Conservation (phyloP, 2,113 vertebrate genomes). For the Etia nguti region DNA sequence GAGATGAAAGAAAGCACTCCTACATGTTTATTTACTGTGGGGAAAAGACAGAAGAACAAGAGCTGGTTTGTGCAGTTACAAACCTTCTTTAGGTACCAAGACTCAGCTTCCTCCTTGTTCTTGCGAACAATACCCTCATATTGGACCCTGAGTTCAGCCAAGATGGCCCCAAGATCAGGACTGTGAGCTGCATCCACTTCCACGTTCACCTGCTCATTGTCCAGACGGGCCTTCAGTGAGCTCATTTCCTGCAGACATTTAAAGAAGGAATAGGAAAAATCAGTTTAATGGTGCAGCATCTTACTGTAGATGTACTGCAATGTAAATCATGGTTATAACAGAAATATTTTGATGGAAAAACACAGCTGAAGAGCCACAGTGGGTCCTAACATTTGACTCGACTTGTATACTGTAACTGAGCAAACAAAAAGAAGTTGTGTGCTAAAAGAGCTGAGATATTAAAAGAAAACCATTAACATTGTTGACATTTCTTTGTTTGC, state of each 20-base stretch:
- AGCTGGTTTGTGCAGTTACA: not conserved
- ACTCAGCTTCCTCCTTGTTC: slow-evolving; percentile 78
- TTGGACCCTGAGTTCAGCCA: slow-evolving; percentile 75
- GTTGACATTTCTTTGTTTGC: not conserved
- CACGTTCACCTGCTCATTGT: slow-evolving; percentile 74
- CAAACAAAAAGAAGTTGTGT: not conserved
- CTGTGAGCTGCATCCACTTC: slow-evolving; percentile 72
- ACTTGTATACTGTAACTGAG: not conserved
- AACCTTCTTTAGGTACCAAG: slow-evolving; percentile 79
- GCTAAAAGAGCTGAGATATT: not conserved
- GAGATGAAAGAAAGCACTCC: not conserved
- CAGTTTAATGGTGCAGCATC: not conserved
- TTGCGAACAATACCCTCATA: slow-evolving; percentile 77
- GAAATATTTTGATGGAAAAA: not conserved
- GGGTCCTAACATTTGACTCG: rapidly evolving
- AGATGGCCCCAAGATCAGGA: slow-evolving; percentile 69
- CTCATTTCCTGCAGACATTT: slow-evolving; percentile 61
- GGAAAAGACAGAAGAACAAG: not conserved
- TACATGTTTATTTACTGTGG: not conserved
- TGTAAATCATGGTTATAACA: not conserved
- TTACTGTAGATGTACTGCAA: rapidly evolving
- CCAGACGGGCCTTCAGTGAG: slow-evolving; percentile 56
- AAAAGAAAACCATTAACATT: not conserved
- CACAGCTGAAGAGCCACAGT: not conserved
- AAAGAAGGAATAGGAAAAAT: not conserved